These are phyloP conservation scores for Trematocara zebra DNA, from an alignment of 2,113 vertebrate genomes.

Conservation along the genomic window DNA sequence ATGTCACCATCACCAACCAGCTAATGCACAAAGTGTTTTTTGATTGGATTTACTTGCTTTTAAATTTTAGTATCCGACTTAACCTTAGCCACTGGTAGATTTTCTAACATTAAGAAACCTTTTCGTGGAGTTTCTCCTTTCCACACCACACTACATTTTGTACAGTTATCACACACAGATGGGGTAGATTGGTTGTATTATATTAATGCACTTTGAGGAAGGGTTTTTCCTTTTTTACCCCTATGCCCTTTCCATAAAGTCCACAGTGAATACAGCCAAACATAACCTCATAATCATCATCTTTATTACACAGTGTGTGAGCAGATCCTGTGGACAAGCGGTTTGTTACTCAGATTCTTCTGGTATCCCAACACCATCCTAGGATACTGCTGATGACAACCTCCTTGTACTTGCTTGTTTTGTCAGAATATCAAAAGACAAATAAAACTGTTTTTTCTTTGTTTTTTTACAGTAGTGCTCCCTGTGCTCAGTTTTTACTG, in stretches of 20 bases:
- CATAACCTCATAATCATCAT: background rate
- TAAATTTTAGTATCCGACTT: background rate
- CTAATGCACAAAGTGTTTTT: background rate
- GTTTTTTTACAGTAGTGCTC: background rate
- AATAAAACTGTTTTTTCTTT: background rate
- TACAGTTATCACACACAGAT: background rate
- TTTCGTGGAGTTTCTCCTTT: background rate
- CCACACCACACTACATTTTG: background rate
- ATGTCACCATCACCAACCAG: background rate
- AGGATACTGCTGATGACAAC: too few species aligned
- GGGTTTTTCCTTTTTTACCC: background rate
- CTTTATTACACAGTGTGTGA: background rate
- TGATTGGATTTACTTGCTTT: background rate
- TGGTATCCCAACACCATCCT: background rate
- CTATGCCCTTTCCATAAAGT: background rate
- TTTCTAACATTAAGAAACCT: background rate
- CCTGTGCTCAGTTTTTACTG: background rate
- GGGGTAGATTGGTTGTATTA: background rate
- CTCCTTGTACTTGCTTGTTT: too few species aligned
- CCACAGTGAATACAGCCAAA: background rate
- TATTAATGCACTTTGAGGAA: background rate
- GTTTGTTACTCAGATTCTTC: background rate
- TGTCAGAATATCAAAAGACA: background rate
- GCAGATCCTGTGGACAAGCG: background rate
- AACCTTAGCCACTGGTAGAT: background rate